Percentiles rank a stretch among this genome's conserved stretches.
These are phyloP conservation scores for Scaptomyza tumidula DNA, from an alignment of 2,888 invertebrate species.

Conservation along the genomic window DNA sequence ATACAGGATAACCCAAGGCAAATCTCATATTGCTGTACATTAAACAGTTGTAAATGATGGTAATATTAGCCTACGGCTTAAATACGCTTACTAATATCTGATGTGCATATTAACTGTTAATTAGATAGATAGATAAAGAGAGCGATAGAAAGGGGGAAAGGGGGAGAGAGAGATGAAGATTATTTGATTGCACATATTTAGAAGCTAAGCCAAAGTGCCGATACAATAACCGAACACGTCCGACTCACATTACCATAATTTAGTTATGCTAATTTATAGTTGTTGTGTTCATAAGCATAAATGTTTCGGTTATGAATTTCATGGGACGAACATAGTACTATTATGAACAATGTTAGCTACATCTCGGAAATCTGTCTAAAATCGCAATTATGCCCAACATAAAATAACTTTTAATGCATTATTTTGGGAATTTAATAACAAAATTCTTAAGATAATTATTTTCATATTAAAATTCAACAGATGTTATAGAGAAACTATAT, in stretches of 20 bases:
- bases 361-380: not conserved
- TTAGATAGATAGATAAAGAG: not conserved
- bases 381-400: not conserved
- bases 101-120: slow-evolving; percentile 6
- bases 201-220: not conserved
- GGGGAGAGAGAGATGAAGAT: not conserved
- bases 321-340: too few relatives aligned
- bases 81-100: slow-evolving; percentile 1
- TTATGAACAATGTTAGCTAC: not conserved
- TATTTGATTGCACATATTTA: slow-evolving; percentile 12
- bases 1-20: too few relatives aligned
- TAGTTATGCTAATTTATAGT: slow-evolving; percentile 9
- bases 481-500: too few relatives aligned
- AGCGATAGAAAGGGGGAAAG: not conserved
- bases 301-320: not conserved
- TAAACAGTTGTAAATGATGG: not conserved
- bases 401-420: not conserved
- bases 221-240: slow-evolving; percentile 8
- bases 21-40: not conserved
- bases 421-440: not conserved
- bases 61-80: not conserved
- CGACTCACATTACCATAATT: slow-evolving; percentile 10
- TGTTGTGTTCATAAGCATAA: too few relatives aligned
- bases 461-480: too few relatives aligned
- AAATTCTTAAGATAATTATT: too few relatives aligned